Conservation (phyloP, 2,888 invertebrate genomes). For the Catocala fraxini region DNA sequence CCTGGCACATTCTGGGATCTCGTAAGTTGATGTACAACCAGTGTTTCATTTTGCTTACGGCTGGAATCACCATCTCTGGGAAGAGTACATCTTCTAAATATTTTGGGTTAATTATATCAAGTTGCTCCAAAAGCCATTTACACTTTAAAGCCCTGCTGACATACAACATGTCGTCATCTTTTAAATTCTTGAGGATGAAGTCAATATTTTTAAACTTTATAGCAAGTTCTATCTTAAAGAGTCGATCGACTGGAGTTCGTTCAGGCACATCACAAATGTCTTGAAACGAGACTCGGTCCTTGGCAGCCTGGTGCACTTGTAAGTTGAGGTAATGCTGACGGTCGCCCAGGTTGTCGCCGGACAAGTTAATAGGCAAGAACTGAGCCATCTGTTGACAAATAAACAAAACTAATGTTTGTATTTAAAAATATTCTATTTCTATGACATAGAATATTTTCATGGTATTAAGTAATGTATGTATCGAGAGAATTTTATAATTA, state of each 20-base stretch:
- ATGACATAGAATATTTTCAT: too few relatives aligned
- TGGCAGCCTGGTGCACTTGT: constrained; percentile 51
- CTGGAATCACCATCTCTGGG: constrained; percentile 68
- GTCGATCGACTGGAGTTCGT: constrained; percentile 59
- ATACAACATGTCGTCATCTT: constrained; percentile 70
- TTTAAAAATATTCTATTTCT: too few relatives aligned
- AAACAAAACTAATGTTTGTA: neutral
- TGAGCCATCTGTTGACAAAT: constrained; percentile 50
- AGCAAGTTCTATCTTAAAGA: constrained; percentile 75
- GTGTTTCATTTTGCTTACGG: constrained; percentile 62
- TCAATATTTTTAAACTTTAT: constrained; percentile 60
- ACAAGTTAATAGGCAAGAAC: constrained; percentile 54
- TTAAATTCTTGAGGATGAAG: constrained; percentile 65
- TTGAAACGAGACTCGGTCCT: constrained; percentile 19
- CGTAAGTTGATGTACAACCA: constrained; percentile 58
- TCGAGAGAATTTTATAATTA: too few relatives aligned
- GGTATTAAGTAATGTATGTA: too few relatives aligned
- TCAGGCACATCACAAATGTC: constrained; percentile 53
- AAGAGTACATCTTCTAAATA: constrained; percentile 66
- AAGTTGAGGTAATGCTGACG: constrained; percentile 63
- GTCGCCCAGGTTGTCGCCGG: constrained; percentile 62
- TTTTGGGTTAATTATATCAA: constrained; percentile 64
- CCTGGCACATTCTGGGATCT: constrained; percentile 57
- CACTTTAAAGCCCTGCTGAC: constrained; percentile 71
- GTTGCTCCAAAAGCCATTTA: constrained; percentile 64